phyloP scores from a whole-genome alignment of 2,797 vertebrate genomes.

The Muscicapa striata region DNA sequence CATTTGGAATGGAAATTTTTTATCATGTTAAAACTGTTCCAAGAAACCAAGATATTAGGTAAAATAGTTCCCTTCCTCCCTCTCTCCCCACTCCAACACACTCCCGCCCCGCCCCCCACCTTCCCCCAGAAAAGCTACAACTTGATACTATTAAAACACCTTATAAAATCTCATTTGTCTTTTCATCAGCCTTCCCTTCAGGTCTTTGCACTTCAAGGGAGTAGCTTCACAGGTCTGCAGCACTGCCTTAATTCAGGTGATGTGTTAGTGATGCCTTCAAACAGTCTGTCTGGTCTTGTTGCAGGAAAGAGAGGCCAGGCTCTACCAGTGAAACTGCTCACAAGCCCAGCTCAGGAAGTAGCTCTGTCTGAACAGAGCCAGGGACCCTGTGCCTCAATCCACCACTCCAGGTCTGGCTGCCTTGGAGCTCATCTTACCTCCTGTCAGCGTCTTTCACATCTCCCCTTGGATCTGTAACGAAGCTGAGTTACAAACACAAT shows the following conservation, averaged over 20 bases:
- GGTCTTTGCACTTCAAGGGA: neutral
- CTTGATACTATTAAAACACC: neutral
- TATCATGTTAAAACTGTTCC: neutral
- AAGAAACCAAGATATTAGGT: neutral
- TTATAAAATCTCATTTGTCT: neutral
- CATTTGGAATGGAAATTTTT: neutral
- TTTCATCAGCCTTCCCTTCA: neutral
- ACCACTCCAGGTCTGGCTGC: rapidly evolving
- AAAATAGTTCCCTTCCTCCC: neutral
- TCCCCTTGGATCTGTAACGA: neutral
- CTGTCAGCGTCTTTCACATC: neutral
- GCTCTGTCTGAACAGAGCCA: neutral
- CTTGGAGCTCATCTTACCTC: neutral
- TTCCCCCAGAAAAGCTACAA: neutral
- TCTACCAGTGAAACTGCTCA: neutral
- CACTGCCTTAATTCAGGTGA: neutral
- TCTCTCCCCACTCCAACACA: rapidly evolving
- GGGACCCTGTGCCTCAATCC: neutral
- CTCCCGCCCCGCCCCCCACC: too few relatives aligned
- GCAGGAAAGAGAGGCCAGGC: neutral
- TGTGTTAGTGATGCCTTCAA: neutral
- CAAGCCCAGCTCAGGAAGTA: neutral
- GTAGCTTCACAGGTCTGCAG: neutral
- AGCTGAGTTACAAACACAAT: neutral
- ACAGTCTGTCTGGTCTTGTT: neutral